phyloP scores from a whole-genome alignment of 2,797 vertebrate species.

The Labeo calbasu region DNA sequence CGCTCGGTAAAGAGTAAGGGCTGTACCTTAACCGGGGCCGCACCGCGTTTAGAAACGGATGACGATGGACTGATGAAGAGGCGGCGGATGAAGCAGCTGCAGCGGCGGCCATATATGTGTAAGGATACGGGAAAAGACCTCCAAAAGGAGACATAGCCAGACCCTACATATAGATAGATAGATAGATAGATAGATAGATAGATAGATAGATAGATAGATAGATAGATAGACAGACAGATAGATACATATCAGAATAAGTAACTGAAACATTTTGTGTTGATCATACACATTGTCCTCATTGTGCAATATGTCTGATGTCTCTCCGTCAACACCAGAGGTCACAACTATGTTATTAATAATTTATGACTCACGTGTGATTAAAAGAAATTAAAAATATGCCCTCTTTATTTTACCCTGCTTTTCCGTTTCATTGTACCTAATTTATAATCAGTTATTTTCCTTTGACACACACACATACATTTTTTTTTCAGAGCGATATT shows the following conservation, averaged over 20 bases:
- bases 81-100: conserved; percentile 89
- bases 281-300: neutral
- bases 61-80: conserved; percentile 88
- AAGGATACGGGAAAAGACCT: conserved; percentile 93
- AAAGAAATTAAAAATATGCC: neutral
- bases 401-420: neutral
- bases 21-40: conserved; percentile 94
- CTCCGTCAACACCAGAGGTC: neutral
- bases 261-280: neutral
- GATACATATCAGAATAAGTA: neutral
- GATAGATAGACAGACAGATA: conserved; percentile 34
- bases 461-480: neutral
- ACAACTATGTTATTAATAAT: neutral
- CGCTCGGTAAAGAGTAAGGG: conserved; percentile 90
- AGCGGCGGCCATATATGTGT: conserved; percentile 96
- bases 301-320: neutral
- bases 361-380: neutral
- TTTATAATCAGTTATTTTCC: neutral
- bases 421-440: neutral
- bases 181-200: conserved; percentile 24
- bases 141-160: conserved; percentile 96
- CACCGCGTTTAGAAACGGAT: conserved; percentile 91
- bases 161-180: conserved; percentile 78
- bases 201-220: conserved; percentile 31
- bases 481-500: neutral